Evolutionary conservation across 2,888 invertebrate species (phyloP), one percentile per base, ranked within the genome.

Genomic region (Brachylomia viminalis): DNA sequence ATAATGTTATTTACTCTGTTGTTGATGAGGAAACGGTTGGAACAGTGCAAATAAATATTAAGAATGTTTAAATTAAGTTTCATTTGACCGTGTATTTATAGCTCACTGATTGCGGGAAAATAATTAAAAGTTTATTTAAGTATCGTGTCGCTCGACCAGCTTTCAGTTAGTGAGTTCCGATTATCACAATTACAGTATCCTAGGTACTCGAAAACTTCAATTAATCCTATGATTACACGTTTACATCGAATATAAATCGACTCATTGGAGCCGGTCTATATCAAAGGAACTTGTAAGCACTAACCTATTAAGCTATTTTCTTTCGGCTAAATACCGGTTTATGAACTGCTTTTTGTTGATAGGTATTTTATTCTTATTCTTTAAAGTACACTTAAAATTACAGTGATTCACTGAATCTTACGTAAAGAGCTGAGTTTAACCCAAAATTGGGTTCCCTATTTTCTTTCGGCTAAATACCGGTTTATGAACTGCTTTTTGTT

Each of bases 221-320:
- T 82, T 68, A 62, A 58, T 68, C 52, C 56, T 33, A 20, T 80
- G 54, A 80, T 76, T 80, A 77, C 47, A 42, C 52, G 69, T 76
- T 78, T 70, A 47, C 54, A 27, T 65, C 52, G 38, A 76, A 72
- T 78, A 73, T 76, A 52, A 75, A 75, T 38, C 11, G 66, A 62
- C 77, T 86, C 42, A 72, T 72, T 69, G 66, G 64, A 58, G 11
- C n/a, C 58, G 38, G 27, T 64, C 45, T 38, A 54, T 78, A 30
- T 70, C 52, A 69, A 75, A 73, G 70, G 54, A 49, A 74, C 38
- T 72, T 52, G 47, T n/a, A n/a, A 77, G 30, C 15, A 69, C 73
- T 58, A 56, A 70, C 52, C 38, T 59, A 17, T 56, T 23, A 54
- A 61, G 58, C 45, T 65, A 66, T 64, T 72, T 65, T 38, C 33